A percentile compares a stretch with the other conserved stretches of the same genome.
Conservation (phyloP, 2,888 invertebrate species). For the Odiellus spinosus region DNA sequence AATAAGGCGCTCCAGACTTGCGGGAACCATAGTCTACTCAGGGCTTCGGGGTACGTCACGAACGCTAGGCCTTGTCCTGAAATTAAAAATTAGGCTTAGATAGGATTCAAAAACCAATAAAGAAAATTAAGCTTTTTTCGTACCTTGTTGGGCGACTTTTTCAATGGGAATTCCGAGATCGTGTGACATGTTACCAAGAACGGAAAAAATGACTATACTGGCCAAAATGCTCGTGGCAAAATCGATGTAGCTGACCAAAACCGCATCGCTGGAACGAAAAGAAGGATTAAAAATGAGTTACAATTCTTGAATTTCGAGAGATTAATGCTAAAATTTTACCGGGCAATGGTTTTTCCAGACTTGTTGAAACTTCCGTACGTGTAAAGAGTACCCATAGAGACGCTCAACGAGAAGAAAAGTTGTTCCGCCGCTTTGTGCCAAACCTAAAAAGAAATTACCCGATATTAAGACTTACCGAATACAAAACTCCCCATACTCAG, state of each 20-base stretch:
- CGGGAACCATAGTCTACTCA: slow-evolving; percentile 50
- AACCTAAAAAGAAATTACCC: slow-evolving; percentile 33
- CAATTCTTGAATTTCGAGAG: slow-evolving; percentile 13
- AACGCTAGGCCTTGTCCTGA: slow-evolving; percentile 54
- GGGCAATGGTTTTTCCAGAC: slow-evolving; percentile 41
- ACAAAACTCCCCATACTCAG: too few species aligned
- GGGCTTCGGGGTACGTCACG: slow-evolving; percentile 57
- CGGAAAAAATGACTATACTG: slow-evolving; percentile 60
- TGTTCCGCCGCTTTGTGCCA: slow-evolving; percentile 72
- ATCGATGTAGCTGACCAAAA: slow-evolving; percentile 52
- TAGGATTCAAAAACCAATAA: not conserved
- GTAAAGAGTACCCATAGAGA: slow-evolving; percentile 59
- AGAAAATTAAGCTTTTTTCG: not conserved
- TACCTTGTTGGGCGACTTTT: slow-evolving; percentile 31
- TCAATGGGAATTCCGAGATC: slow-evolving; percentile 26
- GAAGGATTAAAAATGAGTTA: too few species aligned
- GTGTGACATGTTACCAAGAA: slow-evolving; percentile 46
- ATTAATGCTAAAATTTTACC: slow-evolving; percentile 3
- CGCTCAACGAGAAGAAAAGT: slow-evolving; percentile 65
- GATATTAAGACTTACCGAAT: not conserved
- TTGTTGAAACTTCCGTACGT: slow-evolving; percentile 48
- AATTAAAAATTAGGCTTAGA: slow-evolving; percentile 2
- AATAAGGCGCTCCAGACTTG: slow-evolving; percentile 31
- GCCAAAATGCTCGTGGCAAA: slow-evolving; percentile 58
- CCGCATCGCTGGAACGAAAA: slow-evolving; percentile 39